Percentiles rank a stretch among this genome's conserved stretches.
Evolutionary conservation across 2,888 invertebrate genomes (phyloP).

Genomic region (Amphiduros pacificus): DNA sequence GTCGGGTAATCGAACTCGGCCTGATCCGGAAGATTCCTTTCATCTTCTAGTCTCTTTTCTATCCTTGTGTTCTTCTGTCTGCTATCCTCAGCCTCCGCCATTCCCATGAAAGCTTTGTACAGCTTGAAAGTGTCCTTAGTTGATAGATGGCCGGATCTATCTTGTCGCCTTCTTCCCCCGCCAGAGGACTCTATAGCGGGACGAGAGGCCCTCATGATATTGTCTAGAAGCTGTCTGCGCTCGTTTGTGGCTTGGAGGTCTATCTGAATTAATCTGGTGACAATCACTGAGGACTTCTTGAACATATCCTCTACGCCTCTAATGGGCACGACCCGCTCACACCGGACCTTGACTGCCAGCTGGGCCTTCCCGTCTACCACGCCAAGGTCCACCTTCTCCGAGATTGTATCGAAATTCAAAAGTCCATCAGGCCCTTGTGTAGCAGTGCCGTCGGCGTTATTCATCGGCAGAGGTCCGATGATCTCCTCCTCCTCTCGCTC

Average conservation of each 20-base stretch:
- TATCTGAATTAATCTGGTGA: constrained; percentile 55
- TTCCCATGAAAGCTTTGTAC: constrained; percentile 53
- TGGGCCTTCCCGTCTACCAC: constrained; percentile 31
- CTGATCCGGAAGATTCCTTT: not conserved
- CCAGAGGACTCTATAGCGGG: not conserved
- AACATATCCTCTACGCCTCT: constrained; percentile 54
- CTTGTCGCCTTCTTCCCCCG: not conserved
- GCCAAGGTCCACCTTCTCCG: constrained; percentile 36
- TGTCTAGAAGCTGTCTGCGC: constrained; percentile 47
- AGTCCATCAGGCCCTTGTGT: constrained; percentile 18
- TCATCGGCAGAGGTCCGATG: constrained; percentile 30
- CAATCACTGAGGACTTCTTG: constrained; percentile 56
- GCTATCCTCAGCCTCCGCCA: constrained; percentile 44
- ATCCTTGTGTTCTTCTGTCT: not conserved
- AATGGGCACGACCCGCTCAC: constrained; percentile 53
- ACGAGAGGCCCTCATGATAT: constrained; percentile 36
- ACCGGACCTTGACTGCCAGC: constrained; percentile 48
- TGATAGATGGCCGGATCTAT: constrained; percentile 34
- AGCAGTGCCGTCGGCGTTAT: constrained; percentile 19
- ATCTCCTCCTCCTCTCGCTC: constrained; percentile 36
- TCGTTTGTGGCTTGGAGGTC: constrained; percentile 54
- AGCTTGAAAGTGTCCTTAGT: constrained; percentile 53
- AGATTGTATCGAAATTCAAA: constrained; percentile 37
- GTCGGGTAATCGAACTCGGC: constrained; percentile 12
- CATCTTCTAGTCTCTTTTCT: constrained; percentile 13